These are phyloP conservation scores for Bufotes viridis DNA, from an alignment of 2,797 vertebrate species.

Conservation along the genomic window DNA sequence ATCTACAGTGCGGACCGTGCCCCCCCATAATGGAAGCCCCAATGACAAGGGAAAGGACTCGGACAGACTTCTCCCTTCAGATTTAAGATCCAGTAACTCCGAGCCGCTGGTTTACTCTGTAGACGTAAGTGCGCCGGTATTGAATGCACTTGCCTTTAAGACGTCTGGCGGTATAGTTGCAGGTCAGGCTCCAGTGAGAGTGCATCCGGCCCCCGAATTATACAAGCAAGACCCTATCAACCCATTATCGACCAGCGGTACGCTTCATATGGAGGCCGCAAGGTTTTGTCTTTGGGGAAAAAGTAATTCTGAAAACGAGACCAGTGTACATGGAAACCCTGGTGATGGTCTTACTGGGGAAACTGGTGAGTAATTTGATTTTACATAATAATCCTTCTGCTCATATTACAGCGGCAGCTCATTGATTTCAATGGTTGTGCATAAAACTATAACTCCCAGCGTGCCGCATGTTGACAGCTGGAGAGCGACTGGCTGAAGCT, in stretches of 20 bases:
- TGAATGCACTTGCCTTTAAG: not conserved
- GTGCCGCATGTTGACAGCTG: too few relatives aligned
- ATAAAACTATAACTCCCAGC: too few relatives aligned
- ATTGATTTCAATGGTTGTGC: too few relatives aligned
- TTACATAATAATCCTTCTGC: too few relatives aligned
- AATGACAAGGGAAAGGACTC: not conserved
- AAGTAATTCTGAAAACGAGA: not conserved
- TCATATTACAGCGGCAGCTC: too few relatives aligned
- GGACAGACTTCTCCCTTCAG: not conserved
- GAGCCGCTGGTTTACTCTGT: not conserved
- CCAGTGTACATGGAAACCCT: not conserved
- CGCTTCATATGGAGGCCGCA: not conserved
- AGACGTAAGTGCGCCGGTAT: not conserved
- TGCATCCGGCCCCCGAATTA: not conserved
- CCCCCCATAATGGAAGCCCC: not conserved
- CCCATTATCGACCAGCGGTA: too few relatives aligned
- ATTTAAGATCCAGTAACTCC: not conserved
- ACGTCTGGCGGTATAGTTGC: not conserved
- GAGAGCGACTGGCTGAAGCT: too few relatives aligned
- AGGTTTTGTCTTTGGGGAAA: not conserved
- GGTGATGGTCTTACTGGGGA: not conserved
- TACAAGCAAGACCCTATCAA: too few relatives aligned
- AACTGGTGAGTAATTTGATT: too few relatives aligned
- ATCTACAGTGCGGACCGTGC: too few relatives aligned
- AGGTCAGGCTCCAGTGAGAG: not conserved